These are phyloP conservation scores for Eupsittula cactorum DNA, from an alignment of 2,113 vertebrate species.

Conservation along the genomic window DNA sequence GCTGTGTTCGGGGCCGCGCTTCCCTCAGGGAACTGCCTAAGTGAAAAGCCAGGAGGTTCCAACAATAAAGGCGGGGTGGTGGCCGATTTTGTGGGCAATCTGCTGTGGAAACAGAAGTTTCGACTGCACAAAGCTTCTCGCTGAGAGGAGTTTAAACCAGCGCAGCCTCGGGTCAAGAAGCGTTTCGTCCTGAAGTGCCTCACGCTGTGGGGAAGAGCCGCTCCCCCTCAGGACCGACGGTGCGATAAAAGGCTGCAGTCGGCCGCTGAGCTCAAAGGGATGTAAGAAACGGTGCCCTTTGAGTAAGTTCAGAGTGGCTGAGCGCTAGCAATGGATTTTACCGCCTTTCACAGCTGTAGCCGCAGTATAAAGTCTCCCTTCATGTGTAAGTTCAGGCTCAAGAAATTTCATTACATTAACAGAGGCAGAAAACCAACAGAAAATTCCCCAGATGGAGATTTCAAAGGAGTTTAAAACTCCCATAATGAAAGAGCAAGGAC, in stretches of 20 bases:
- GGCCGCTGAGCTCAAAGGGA: neutral
- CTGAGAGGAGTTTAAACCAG: neutral
- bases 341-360: neutral
- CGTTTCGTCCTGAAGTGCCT: neutral
- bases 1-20: neutral
- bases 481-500: neutral
- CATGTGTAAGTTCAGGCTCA: neutral
- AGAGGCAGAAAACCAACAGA: neutral
- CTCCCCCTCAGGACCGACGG: neutral
- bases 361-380: neutral
- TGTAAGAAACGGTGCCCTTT: neutral
- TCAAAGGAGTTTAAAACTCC: neutral
- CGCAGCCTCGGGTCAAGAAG: neutral
- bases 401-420: neutral
- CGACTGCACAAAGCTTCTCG: rapidly evolving
- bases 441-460: neutral
- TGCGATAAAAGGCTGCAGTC: rapidly evolving
- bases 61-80: rapidly evolving
- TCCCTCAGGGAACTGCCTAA: neutral
- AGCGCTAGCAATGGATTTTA: neutral
- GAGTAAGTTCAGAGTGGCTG: too few relatives aligned
- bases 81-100: neutral
- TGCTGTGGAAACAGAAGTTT: neutral
- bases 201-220: rapidly evolving
- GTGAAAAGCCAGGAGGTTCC: neutral